Evolutionary conservation across 2,888 invertebrate genomes (phyloP).

Genomic region (Himalopsyche tibetana): DNA sequence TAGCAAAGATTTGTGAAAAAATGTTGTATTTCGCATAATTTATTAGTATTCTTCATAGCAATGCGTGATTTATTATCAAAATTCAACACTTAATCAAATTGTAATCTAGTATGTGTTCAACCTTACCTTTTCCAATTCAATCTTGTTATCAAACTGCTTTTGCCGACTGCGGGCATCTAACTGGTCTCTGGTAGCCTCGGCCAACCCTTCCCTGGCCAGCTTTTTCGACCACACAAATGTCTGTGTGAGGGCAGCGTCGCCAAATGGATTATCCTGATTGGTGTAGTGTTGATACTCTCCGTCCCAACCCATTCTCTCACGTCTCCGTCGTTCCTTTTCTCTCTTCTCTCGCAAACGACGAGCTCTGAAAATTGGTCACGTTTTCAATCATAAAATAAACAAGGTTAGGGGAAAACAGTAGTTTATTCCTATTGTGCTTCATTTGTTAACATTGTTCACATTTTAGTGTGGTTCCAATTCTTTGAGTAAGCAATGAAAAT

Average conservation of each 20-base stretch:
- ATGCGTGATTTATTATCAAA: no score
- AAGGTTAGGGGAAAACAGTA: no score
- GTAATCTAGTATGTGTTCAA: no score
- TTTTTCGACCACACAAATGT: conserved; percentile 99
- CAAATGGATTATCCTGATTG: conserved; percentile 98
- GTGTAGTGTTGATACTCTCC: conserved; percentile 98
- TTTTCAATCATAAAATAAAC: no score
- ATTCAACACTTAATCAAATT: no score
- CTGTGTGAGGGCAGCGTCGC: conserved; percentile 95
- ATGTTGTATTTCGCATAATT: no score
- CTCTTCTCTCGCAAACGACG: conserved; percentile 93
- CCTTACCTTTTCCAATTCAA: conserved; percentile 91
- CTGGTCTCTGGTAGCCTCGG: conserved; percentile 85
- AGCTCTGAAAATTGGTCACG: conserved; percentile 70
- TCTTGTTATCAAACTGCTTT: conserved; percentile 93
- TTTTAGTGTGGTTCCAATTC: no score
- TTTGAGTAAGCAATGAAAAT: no score
- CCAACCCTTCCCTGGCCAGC: conserved; percentile 93
- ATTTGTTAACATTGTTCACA: no score
- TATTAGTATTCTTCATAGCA: no score
- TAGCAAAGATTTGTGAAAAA: no score
- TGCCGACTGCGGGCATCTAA: conserved; percentile 88
- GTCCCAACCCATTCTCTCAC: conserved; percentile 98
- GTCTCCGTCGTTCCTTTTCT: conserved; percentile 90
- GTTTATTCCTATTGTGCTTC: no score